Conservation (phyloP, 2,797 vertebrate genomes). For the Oophaga sylvatica region DNA sequence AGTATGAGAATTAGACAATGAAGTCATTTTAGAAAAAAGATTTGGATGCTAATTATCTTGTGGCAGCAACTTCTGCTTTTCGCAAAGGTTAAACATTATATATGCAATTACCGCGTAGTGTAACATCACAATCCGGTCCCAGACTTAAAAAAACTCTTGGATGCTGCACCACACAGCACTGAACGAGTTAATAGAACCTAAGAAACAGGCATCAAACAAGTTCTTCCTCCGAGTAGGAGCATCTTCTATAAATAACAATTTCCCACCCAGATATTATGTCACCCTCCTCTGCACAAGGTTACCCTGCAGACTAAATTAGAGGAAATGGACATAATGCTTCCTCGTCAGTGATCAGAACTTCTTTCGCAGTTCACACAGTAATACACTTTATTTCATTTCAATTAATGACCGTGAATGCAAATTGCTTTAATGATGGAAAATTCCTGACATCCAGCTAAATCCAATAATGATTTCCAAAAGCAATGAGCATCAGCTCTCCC, state of each 20-base stretch:
- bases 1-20: slow-evolving; percentile 60
- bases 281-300: slow-evolving; percentile 4
- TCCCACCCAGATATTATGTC: slow-evolving; percentile 12
- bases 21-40: slow-evolving; percentile 54
- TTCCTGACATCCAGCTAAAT: slow-evolving; percentile 25
- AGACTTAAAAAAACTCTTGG: neutral
- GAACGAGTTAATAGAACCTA: slow-evolving; percentile 7
- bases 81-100: slow-evolving; percentile 47
- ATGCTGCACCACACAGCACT: neutral
- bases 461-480: slow-evolving; percentile 41
- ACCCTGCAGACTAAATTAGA: neutral
- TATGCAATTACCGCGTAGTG: slow-evolving; percentile 35
- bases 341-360: neutral
- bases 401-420: neutral
- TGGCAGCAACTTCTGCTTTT: slow-evolving; percentile 47
- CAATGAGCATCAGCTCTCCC: slow-evolving; percentile 42
- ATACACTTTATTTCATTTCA: slow-evolving; percentile 1
- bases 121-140: slow-evolving; percentile 11
- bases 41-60: slow-evolving; percentile 56
- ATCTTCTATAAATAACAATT: slow-evolving; percentile 27
- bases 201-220: slow-evolving; percentile 27
- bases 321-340: neutral
- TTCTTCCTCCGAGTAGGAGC: slow-evolving; percentile 19
- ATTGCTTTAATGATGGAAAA: slow-evolving; percentile 34
- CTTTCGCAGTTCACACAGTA: neutral